phyloP scores from a whole-genome alignment of 2,797 vertebrate genomes.

The Tiaroga cobitis region DNA sequence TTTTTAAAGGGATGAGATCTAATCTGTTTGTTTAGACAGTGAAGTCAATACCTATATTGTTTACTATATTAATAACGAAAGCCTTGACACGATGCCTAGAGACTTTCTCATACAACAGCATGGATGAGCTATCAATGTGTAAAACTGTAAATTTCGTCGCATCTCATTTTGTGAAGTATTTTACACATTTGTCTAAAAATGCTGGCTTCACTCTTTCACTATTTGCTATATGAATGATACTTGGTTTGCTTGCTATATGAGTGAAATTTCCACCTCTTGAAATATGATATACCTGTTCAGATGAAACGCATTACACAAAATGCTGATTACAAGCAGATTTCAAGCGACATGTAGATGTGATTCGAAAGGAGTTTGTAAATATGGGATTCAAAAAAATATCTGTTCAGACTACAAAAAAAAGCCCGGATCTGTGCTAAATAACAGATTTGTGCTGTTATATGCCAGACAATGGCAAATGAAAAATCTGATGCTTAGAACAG shows the following conservation, averaged over 20 bases:
- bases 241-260: not conserved
- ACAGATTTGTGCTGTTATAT: not conserved
- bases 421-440: not conserved
- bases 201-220: not conserved
- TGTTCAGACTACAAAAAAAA: not conserved
- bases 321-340: not conserved
- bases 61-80: conserved; percentile 21
- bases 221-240: not conserved
- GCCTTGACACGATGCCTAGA: not conserved
- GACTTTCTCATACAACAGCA: not conserved
- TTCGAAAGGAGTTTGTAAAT: not conserved
- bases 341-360: not conserved
- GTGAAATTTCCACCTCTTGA: not conserved
- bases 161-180: not conserved
- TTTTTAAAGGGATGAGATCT: conserved; percentile 5
- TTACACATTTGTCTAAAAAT: not conserved
- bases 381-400: not conserved
- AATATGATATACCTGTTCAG: not conserved
- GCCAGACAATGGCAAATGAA: not conserved
- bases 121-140: not conserved
- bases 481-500: not conserved
- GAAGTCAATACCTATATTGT: not conserved
- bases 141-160: not conserved
- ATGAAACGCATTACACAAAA: not conserved
- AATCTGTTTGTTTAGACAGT: conserved; percentile 12